A percentile compares a stretch with the other conserved stretches of the same genome.
phyloP scores from a whole-genome alignment of 1,140 invertebrate species.

The honey bee (Apis mellifera) region DNA sequence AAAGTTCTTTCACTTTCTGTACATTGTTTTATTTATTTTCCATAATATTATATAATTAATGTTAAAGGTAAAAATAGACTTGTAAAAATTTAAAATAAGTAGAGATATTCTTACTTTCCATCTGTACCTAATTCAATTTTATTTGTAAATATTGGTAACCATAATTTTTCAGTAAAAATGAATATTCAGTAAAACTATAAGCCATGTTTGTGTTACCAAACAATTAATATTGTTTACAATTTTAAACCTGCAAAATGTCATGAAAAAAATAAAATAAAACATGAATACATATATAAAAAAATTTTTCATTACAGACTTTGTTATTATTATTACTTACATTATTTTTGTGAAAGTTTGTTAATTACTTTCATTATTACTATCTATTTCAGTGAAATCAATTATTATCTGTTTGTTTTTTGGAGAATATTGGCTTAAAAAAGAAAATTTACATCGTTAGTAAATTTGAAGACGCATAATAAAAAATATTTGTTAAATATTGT shows the following conservation, averaged over 20 bases:
- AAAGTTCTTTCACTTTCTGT: constrained; percentile 46
- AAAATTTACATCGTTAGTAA: background rate
- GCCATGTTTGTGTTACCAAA: constrained; percentile 42
- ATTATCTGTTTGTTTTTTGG: constrained; percentile 84
- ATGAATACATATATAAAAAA: constrained; percentile 31
- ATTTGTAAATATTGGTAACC: constrained; percentile 62
- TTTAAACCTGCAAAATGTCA: constrained; percentile 55
- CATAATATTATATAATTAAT: constrained; percentile 38
- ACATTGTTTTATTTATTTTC: constrained; percentile 67
- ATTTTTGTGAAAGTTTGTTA: background rate
- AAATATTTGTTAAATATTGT: background rate
- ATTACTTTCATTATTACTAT: constrained; percentile 76
- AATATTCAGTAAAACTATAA: constrained; percentile 41
- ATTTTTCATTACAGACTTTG: constrained; percentile 26
- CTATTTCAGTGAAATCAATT: constrained; percentile 86
- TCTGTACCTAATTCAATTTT: constrained; percentile 59
- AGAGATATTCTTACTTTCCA: constrained; percentile 36
- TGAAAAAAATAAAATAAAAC: constrained; percentile 52
- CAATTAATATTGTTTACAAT: constrained; percentile 52
- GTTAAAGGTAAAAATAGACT: constrained; percentile 35
- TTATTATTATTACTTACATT: background rate
- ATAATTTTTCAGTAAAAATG: constrained; percentile 25
- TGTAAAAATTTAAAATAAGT: constrained; percentile 43
- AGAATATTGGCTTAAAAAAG: constrained; percentile 84
- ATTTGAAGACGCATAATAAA: background rate